Evolutionary conservation across 2,888 invertebrate genomes (phyloP).

Genomic region (Scaptomyza flava): DNA sequence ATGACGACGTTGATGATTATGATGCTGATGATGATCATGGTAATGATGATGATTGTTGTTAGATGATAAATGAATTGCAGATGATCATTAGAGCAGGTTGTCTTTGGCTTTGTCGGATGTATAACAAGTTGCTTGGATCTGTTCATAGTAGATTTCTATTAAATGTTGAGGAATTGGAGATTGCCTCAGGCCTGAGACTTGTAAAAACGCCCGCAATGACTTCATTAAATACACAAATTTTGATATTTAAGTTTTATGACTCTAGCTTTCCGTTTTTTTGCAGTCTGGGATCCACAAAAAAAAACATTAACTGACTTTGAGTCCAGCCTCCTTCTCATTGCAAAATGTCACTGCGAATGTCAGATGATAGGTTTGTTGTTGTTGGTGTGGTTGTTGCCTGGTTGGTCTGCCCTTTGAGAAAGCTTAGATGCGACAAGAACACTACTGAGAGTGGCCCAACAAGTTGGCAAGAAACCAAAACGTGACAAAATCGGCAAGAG

Average conservation of each 20-base stretch:
- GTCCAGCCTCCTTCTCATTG: slow-evolving; percentile 16
- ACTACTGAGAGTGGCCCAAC: slow-evolving; percentile 28
- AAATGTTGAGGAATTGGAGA: slow-evolving; percentile 28
- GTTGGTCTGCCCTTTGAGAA: slow-evolving; percentile 61
- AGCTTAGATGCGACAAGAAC: slow-evolving; percentile 53
- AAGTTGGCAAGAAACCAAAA: slow-evolving; percentile 45
- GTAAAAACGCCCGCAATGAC: slow-evolving; percentile 68
- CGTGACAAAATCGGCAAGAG: slow-evolving; percentile 63
- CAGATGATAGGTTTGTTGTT: slow-evolving; percentile 47
- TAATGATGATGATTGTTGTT: slow-evolving; percentile 20
- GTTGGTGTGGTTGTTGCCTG: not conserved
- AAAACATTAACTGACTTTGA: slow-evolving; percentile 11
- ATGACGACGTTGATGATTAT: not conserved
- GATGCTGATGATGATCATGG: slow-evolving; percentile 23
- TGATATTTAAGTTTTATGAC: slow-evolving; percentile 74
- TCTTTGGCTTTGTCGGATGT: slow-evolving; percentile 61
- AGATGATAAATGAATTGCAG: slow-evolving; percentile 38
- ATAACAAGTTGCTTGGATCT: slow-evolving; percentile 60
- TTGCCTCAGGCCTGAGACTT: slow-evolving; percentile 35
- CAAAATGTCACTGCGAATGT: slow-evolving; percentile 76
- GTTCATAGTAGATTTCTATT: slow-evolving; percentile 17
- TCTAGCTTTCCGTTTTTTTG: slow-evolving; percentile 39
- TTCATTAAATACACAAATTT: slow-evolving; percentile 73
- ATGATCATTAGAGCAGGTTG: slow-evolving; percentile 49
- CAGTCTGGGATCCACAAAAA: not conserved